Conservation (phyloP, 2,797 vertebrate species). For the Myripristis murdjan region DNA sequence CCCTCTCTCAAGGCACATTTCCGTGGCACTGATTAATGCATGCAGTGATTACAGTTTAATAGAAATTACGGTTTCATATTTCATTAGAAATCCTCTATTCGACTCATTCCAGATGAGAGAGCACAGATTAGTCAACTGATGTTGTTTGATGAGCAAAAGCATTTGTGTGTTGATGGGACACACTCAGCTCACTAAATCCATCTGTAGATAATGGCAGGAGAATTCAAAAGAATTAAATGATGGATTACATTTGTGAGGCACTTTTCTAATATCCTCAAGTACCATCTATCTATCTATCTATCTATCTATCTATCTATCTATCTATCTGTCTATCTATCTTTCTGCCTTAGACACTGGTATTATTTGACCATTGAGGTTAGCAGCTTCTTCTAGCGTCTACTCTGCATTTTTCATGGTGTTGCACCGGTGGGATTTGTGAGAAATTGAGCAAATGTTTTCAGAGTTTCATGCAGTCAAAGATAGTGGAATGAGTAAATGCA, state of each 20-base stretch:
- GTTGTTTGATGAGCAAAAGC: slow-evolving; percentile 51
- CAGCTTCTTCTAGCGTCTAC: no score
- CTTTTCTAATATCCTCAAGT: slow-evolving; percentile 15
- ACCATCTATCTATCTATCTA: background rate
- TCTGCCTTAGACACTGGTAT: background rate
- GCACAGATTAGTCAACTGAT: slow-evolving; percentile 61
- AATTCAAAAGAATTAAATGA: slow-evolving; percentile 32
- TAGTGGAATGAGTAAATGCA: no score
- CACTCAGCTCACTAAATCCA: slow-evolving; percentile 23
- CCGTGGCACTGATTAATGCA: slow-evolving; percentile 68
- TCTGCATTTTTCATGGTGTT: no score
- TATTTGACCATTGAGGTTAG: no score
- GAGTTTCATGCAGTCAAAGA: no score
- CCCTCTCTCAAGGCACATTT: slow-evolving; percentile 21
- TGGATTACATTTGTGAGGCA: slow-evolving; percentile 25
- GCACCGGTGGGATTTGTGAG: no score
- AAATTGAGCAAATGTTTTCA: no score
- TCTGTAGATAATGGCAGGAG: slow-evolving; percentile 28
- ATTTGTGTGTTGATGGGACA: slow-evolving; percentile 32
- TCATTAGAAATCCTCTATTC: slow-evolving; percentile 69
- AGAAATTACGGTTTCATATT: slow-evolving; percentile 73
- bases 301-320: background rate
- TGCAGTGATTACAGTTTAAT: slow-evolving; percentile 72
- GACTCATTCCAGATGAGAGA: slow-evolving; percentile 61
- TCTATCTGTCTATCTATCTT: background rate